These are phyloP conservation scores for Lepidocolaptes lacrymiger DNA, from an alignment of 2,797 vertebrate genomes.

Conservation along the genomic window DNA sequence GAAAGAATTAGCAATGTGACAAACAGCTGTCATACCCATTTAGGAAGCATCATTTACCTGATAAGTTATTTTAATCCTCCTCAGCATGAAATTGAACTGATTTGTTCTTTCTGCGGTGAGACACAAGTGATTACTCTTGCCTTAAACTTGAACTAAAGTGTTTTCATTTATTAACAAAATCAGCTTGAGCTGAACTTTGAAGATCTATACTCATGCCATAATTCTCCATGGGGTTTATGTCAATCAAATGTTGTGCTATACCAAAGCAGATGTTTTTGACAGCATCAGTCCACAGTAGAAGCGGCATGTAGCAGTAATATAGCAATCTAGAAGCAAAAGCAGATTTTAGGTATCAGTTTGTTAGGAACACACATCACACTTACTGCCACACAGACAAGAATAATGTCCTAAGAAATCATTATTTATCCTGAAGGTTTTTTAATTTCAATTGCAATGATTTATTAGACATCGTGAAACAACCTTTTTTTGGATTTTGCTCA, in stretches of 20 bases:
- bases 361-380: constrained; percentile 44
- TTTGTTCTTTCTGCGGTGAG: constrained; percentile 44
- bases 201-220: not conserved
- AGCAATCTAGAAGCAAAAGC: constrained; percentile 29
- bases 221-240: not conserved
- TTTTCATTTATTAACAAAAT: constrained; percentile 39
- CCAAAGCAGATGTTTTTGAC: constrained; percentile 14
- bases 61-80: constrained; percentile 49
- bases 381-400: constrained; percentile 51
- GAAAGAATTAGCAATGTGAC: not conserved
- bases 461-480: constrained; percentile 51
- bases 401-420: constrained; percentile 27
- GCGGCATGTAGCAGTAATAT: not conserved
- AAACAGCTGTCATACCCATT: constrained; percentile 25
- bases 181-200: constrained; percentile 15
- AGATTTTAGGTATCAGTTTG: constrained; percentile 32
- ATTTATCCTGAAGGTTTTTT: constrained; percentile 60
- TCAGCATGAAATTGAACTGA: constrained; percentile 47
- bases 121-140: constrained; percentile 16
- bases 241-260: not conserved
- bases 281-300: not conserved
- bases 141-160: constrained; percentile 13
- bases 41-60: constrained; percentile 31
- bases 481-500: constrained; percentile 46
- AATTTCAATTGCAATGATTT: constrained; percentile 68